These are phyloP conservation scores for Amblyjoppa fuscipennis DNA, from an alignment of 2,888 invertebrate species.

Conservation along the genomic window DNA sequence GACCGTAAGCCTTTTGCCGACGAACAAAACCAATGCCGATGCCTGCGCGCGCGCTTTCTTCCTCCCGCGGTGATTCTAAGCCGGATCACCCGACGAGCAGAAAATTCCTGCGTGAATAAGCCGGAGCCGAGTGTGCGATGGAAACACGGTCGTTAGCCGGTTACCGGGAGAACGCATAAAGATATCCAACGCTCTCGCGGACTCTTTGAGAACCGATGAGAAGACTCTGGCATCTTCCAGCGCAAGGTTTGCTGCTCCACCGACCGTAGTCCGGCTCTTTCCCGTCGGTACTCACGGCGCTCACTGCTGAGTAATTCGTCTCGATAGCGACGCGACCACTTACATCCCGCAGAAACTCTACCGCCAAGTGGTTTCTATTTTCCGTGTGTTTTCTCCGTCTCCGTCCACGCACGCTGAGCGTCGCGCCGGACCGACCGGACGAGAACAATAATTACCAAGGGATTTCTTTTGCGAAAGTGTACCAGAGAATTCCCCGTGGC, in stretches of 20 bases:
- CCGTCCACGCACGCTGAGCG: not conserved
- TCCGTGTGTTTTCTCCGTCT: not conserved
- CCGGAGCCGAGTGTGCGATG: constrained; percentile 5
- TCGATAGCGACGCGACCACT: constrained; percentile 7
- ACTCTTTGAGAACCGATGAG: constrained; percentile 37
- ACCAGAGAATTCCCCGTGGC: not conserved
- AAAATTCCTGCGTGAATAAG: constrained; percentile 46
- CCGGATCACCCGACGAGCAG: constrained; percentile 31
- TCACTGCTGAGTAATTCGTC: constrained; percentile 21
- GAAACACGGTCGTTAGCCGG: constrained; percentile 20
- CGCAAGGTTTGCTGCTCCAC: not conserved
- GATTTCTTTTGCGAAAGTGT: constrained; percentile 4
- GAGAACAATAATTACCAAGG: not conserved
- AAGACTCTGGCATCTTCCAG: constrained; percentile 28
- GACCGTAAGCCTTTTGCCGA: constrained; percentile 40
- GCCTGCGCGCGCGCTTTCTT: constrained; percentile 42
- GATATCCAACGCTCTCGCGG: constrained; percentile 35
- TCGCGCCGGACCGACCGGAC: not conserved
- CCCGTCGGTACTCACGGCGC: not conserved
- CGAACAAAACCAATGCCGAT: constrained; percentile 29
- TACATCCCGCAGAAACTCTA: not conserved
- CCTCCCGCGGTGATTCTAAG: constrained; percentile 49
- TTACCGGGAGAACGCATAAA: constrained; percentile 40
- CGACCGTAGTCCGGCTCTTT: constrained; percentile 10
- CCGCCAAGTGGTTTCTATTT: constrained; percentile 9